A percentile compares a stretch with the other conserved stretches of the same genome.
Evolutionary conservation across 1,140 invertebrate genomes (phyloP).

Genomic region (Drosophila ambigua): DNA sequence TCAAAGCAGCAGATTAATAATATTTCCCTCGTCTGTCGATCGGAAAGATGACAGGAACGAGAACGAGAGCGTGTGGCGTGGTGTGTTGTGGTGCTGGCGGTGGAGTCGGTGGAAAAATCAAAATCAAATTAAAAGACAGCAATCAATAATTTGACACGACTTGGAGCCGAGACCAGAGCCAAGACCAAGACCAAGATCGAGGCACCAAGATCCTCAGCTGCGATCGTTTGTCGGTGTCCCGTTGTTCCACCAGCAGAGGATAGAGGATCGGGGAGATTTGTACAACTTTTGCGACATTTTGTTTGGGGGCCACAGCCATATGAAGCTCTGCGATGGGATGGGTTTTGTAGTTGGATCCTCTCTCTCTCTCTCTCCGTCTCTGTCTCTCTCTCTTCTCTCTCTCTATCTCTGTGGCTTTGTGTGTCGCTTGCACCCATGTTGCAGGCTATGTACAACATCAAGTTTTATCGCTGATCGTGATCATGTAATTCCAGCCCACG

Average conservation of each 20-base stretch:
- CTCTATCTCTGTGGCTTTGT: conserved; percentile 6
- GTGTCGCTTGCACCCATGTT: conserved; percentile 42
- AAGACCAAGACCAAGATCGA: conserved; percentile 26
- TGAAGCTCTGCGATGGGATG: conserved; percentile 25
- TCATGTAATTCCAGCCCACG: conserved; percentile 83
- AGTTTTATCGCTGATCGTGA: conserved; percentile 84
- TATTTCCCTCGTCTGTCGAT: conserved; percentile 17
- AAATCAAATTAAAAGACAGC: conserved; percentile 79
- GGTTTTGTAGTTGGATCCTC: conserved; percentile 1
- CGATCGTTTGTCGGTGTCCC: conserved; percentile 50
- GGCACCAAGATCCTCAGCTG: conserved; percentile 3
- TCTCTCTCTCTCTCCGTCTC: conserved; percentile 8
- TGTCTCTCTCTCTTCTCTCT: conserved; percentile 9
- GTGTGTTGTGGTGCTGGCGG: neutral
- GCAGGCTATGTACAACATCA: conserved; percentile 80
- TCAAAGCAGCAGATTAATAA: conserved; percentile 72
- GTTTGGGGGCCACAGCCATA: conserved; percentile 30
- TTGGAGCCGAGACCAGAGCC: conserved; percentile 35
- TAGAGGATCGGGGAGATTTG: conserved; percentile 47
- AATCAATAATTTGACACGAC: conserved; percentile 76
- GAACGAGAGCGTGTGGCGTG: conserved; percentile 1
- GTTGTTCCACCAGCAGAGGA: conserved; percentile 39
- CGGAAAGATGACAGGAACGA: conserved; percentile 48
- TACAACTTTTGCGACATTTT: conserved; percentile 75
- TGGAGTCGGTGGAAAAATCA: conserved; percentile 54